Evolutionary conservation across 2,888 invertebrate genomes (phyloP).

Genomic region (Dicyrtomina minuta): DNA sequence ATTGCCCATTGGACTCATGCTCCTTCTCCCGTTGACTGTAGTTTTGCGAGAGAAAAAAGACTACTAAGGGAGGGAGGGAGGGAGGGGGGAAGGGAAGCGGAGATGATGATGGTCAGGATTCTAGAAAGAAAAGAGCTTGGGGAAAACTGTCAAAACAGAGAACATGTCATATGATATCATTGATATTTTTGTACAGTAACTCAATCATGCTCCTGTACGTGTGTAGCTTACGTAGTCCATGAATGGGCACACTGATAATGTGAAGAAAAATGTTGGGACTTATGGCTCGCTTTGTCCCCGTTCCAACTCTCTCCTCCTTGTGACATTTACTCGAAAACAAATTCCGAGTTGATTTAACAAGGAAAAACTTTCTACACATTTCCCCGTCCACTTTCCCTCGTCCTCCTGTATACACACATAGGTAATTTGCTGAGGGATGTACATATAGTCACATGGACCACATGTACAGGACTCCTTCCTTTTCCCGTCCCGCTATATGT

Average conservation of each 20-base stretch:
- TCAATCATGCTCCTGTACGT: background rate
- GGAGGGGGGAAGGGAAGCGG: background rate
- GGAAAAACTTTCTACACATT: background rate
- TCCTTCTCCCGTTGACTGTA: background rate
- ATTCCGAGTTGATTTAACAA: background rate
- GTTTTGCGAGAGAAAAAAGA: background rate
- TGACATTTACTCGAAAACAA: slow-evolving; percentile 11
- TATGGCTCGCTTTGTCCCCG: slow-evolving; percentile 6
- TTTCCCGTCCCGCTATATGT: too few relatives aligned
- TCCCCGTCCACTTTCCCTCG: background rate
- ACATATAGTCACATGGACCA: too few relatives aligned
- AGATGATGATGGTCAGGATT: slow-evolving; percentile 12
- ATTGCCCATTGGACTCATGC: background rate
- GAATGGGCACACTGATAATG: slow-evolving; percentile 12
- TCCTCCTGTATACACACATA: too few relatives aligned
- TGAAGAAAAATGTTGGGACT: slow-evolving; percentile 21
- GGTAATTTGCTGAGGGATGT: too few relatives aligned
- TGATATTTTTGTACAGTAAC: background rate
- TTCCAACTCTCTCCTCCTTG: background rate
- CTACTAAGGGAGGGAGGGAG: too few relatives aligned
- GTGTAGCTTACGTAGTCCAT: background rate
- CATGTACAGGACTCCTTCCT: too few relatives aligned
- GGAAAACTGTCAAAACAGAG: slow-evolving; percentile 16
- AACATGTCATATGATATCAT: slow-evolving; percentile 13
- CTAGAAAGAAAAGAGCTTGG: background rate